Conservation (phyloP, 30 jellyfish, hydroid and myxozoan species). For the Euphysa ruthae region DNA sequence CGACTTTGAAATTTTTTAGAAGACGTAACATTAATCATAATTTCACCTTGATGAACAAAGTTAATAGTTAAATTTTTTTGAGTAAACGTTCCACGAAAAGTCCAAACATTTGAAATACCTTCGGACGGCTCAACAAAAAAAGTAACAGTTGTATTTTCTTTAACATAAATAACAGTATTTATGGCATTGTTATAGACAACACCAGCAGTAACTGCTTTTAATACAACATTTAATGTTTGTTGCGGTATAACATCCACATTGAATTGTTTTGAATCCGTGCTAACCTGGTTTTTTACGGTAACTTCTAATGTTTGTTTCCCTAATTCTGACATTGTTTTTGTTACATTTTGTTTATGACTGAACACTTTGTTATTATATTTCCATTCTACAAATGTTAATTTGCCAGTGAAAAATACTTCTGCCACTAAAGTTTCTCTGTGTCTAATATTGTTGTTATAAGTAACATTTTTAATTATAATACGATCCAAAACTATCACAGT, state of each 20-base stretch:
- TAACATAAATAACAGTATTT: too few relatives aligned
- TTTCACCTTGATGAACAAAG: too few relatives aligned
- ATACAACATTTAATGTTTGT: too few relatives aligned
- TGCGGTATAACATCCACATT: not conserved
- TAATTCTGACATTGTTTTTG: not conserved
- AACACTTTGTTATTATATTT: not conserved
- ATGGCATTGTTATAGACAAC: too few relatives aligned
- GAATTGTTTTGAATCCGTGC: not conserved
- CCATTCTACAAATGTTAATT: conserved; percentile 23
- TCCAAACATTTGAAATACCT: too few relatives aligned
- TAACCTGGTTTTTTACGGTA: conserved; percentile 31
- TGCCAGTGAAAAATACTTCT: conserved; percentile 13
- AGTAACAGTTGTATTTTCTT: too few relatives aligned
- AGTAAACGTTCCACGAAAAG: too few relatives aligned
- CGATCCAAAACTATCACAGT: not conserved
- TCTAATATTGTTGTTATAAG: not conserved
- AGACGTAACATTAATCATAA: too few relatives aligned
- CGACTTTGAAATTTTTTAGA: too few relatives aligned
- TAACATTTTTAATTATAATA: not conserved
- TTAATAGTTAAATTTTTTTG: too few relatives aligned
- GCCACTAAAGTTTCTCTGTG: not conserved
- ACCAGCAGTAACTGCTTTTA: too few relatives aligned
- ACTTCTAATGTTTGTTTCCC: conserved; percentile 17
- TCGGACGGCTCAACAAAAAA: too few relatives aligned
- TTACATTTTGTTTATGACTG: not conserved